Conservation (phyloP, 2,888 invertebrate genomes). For the Agrypnus murinus region DNA sequence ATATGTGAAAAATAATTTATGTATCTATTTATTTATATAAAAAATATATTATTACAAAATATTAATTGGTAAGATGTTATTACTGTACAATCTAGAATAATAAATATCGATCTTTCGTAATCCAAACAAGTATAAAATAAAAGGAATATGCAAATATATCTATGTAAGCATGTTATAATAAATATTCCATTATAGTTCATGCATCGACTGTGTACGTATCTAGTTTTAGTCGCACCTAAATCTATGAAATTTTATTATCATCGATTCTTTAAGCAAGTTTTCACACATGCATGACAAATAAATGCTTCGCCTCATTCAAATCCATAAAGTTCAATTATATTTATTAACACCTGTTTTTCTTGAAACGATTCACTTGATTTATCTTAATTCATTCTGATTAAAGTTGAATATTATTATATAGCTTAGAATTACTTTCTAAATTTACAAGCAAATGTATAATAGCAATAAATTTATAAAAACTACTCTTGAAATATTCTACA, state of each 20-base stretch:
- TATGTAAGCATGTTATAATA: slow-evolving; percentile 31
- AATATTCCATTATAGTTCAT: slow-evolving; percentile 37
- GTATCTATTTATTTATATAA: not conserved
- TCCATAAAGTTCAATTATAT: slow-evolving; percentile 33
- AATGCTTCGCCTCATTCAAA: slow-evolving; percentile 24
- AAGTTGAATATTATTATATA: not conserved
- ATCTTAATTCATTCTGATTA: slow-evolving; percentile 1
- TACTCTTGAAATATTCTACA: not conserved
- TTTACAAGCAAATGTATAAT: not conserved
- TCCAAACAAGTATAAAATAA: slow-evolving; percentile 31
- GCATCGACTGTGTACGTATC: slow-evolving; percentile 35
- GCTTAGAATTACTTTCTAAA: not conserved
- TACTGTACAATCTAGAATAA: slow-evolving; percentile 9
- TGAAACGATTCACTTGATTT: slow-evolving; percentile 32
- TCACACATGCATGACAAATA: slow-evolving; percentile 31
- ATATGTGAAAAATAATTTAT: slow-evolving; percentile 16
- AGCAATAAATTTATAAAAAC: not conserved
- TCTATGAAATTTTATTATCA: slow-evolving; percentile 45
- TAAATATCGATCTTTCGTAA: slow-evolving; percentile 36
- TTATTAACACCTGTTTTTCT: slow-evolving; percentile 28
- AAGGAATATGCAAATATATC: slow-evolving; percentile 30
- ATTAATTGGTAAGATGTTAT: slow-evolving; percentile 23
- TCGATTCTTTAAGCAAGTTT: slow-evolving; percentile 18
- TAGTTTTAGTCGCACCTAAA: slow-evolving; percentile 48
- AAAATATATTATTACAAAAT: slow-evolving; percentile 25